Percentiles rank a stretch among this genome's conserved stretches.
Evolutionary conservation across 1,140 invertebrate genomes (phyloP).

Genomic region (Lysiphlebus fabarum): DNA sequence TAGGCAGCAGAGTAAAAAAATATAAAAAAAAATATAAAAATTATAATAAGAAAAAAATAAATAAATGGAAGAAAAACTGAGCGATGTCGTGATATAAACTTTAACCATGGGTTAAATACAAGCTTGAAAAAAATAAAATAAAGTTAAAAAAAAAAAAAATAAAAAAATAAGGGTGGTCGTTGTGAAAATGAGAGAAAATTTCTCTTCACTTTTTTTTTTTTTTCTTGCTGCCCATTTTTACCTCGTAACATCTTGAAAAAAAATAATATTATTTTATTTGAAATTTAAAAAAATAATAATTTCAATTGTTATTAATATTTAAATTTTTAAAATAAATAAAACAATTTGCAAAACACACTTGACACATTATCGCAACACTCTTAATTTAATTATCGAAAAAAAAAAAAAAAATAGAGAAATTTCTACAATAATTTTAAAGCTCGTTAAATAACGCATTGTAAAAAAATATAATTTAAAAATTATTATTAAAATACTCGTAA

Average conservation of each 20-base stretch:
- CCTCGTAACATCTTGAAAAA: not conserved
- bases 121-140: slow-evolving; percentile 13
- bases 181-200: not conserved
- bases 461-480: not conserved
- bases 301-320: no score
- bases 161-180: not conserved
- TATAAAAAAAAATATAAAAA: not conserved
- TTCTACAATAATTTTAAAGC: no score
- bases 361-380: no score
- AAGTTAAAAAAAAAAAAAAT: no score
- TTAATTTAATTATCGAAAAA: no score
- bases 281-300: no score
- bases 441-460: no score
- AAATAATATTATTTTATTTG: not conserved
- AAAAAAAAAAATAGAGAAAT: no score
- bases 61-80: slow-evolving; percentile 24
- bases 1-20: not conserved
- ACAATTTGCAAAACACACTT: no score
- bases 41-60: not conserved
- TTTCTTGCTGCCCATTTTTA: not conserved
- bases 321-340: no score
- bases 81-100: slow-evolving; percentile 32
- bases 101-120: slow-evolving; percentile 25
- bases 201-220: not conserved
- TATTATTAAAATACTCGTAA: not conserved